Base-by-base conservation (phyloP, 2,797 vertebrate species). In the Xerus rutilus region DNA sequence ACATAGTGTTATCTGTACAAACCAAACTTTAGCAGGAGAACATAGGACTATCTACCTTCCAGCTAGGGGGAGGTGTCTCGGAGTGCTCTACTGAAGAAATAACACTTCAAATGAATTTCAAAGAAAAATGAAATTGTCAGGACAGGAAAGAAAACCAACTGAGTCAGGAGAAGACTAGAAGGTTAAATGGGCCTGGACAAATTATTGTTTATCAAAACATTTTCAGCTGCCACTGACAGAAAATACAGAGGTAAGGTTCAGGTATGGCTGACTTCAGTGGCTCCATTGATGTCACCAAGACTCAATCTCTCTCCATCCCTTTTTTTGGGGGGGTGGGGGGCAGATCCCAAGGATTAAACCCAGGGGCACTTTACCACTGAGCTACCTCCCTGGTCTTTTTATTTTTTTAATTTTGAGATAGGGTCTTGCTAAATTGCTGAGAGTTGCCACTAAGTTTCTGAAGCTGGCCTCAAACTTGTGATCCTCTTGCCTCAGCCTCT, bases 51-150 rank as follows among this genome's bases (percentile, higher is more conserved):
- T 59, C 28, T 49, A n/a, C 32, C 45, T 45, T 89, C 59, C 30
- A 39, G 4, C 11, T 77, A 35, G 23, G n/a, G n/a, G 49, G 12
- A 86, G 64, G 57, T 64, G 25, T 65, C 18, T 1, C 23, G n/a
- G 64, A 74, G 20, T 62, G 21, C n/a, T 93, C 74, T 47, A 54
- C 10, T 57, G 20, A 87, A 12, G 65, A 79, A 70, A 8, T 76
- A 89, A 70, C 17, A 47, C 10, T 70, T 72, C 4, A n/a, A 21
- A 1, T 79, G 23, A 83, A 65, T 88, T 78, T 76, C n/a, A 70
- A 93, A 89, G 28, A 74, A 89, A 79, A 92, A 43, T 35, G 5
- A 18, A 92, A 86, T 73, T 82, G 28, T 62, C 78, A 92, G 64
- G 54, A 45, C 54, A 76, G 47, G 81, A 69, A 35, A 91, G 86